A percentile compares a stretch with the other conserved stretches of the same genome.
Conservation (phyloP, 2,113 vertebrate species). For the Porphyrio hochstetteri region DNA sequence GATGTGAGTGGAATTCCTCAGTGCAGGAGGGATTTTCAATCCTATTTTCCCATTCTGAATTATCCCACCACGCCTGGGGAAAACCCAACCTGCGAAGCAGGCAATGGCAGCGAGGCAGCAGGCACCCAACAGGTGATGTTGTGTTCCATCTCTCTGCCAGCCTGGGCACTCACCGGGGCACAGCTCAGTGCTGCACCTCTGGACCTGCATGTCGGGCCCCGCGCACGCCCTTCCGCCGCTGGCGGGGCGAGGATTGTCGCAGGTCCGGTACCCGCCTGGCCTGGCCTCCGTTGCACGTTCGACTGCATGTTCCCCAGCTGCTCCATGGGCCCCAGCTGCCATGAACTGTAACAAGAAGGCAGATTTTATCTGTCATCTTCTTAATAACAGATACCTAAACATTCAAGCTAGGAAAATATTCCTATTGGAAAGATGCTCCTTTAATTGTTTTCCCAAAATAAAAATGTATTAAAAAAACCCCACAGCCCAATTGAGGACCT, state of each 20-base stretch:
- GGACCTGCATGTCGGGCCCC: constrained; percentile 88
- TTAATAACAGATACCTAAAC: background rate
- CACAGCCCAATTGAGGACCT: no score
- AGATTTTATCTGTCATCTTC: background rate
- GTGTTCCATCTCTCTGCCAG: background rate
- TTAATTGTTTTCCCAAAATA: background rate
- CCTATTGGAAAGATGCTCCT: background rate
- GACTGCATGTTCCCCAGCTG: constrained; percentile 91
- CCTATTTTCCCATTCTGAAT: background rate
- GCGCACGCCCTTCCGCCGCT: constrained; percentile 88
- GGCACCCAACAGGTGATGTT: rapidly evolving
- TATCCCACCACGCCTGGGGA: background rate
- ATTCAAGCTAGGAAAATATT: background rate
- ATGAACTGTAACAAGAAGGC: constrained; percentile 74
- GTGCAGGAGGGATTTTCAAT: background rate
- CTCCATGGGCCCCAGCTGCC: constrained; percentile 94
- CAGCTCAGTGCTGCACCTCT: constrained; percentile 80
- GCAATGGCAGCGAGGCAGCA: background rate
- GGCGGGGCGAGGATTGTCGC: constrained; percentile 87
- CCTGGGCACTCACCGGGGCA: constrained; percentile 83
- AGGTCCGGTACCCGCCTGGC: constrained; percentile 85
- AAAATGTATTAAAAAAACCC: background rate
- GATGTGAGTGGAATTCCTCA: background rate
- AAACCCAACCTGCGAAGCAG: background rate
- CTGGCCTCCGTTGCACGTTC: constrained; percentile 89